Evolutionary conservation across 2,797 vertebrate species (phyloP), one percentile per base, ranked within the genome.

Genomic region (Denticeps clupeoides): DNA sequence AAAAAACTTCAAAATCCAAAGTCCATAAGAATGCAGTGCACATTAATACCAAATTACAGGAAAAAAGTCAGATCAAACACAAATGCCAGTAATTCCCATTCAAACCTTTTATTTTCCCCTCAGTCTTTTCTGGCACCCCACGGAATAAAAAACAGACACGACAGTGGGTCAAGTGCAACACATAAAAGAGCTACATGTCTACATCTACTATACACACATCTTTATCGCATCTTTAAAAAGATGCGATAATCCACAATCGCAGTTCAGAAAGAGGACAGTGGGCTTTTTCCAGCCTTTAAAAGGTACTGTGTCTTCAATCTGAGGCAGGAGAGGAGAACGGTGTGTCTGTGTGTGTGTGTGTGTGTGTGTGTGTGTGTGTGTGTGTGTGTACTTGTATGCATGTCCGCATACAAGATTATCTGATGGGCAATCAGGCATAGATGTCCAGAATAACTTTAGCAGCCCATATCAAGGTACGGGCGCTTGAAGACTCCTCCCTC

Each of bases 401-500:
- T 38, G 15, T 29, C 4, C 35, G 43, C 49, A 51, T 25, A 22
- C 26, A 16, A 21, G 8, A 62, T 68, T 71, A 70, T 73, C 62
- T 63, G 53, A 45, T 37, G 29, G 57, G 59, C 47, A 56, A 69
- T 70, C 52, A 18, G 38, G 41, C 41, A 33, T 48, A 65, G 54
- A 47, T 41, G 53, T 51, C 49, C 8, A n/a, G 54, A 55, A 75
- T 67, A 74, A 72, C 71, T 74, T 74, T 70, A 78, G 75, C 68
- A 62, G 44, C 69, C 74, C 43, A 75, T 65, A 74, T 80, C 61
- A 70, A 79, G 69, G 43, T 57, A 58, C 68, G 53, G 65, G 73
- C 69, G 73, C 71, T 75, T 57, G 38, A 71, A 59, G 63, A 62
- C 55, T 64, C 59, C 59, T 70, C 70, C 70, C 72, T 32, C 3